These are phyloP conservation scores for Lepisosteus oculatus DNA, from an alignment of 2,113 vertebrate genomes.

Conservation along the genomic window DNA sequence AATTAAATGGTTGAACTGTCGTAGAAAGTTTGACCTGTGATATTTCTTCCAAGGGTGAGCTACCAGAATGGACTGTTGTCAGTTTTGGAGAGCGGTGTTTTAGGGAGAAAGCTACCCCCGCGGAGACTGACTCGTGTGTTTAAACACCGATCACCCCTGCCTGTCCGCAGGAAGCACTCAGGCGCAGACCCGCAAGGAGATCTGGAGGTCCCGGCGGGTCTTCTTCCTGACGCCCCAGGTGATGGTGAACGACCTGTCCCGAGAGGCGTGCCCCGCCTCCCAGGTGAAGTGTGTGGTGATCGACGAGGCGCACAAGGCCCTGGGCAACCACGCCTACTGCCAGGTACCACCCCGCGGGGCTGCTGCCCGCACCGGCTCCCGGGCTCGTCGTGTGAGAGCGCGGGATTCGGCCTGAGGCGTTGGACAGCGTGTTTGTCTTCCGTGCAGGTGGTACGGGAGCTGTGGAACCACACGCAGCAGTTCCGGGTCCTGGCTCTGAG, in stretches of 20 bases:
- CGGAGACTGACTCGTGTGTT: not conserved
- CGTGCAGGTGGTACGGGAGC: slow-evolving; percentile 81
- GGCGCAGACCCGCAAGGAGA: slow-evolving; percentile 70
- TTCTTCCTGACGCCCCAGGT: slow-evolving; percentile 95
- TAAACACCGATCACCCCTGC: not conserved
- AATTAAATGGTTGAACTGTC: too few relatives aligned
- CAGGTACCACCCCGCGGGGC: slow-evolving; percentile 64
- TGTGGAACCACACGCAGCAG: slow-evolving; percentile 75
- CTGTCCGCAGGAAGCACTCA: slow-evolving; percentile 72
- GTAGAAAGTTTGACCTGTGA: too few relatives aligned
- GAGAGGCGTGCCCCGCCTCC: slow-evolving; percentile 77
- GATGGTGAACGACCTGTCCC: slow-evolving; percentile 91
- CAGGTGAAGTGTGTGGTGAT: slow-evolving; percentile 89
- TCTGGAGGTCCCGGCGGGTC: slow-evolving; percentile 78
- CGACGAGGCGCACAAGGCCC: slow-evolving; percentile 93
- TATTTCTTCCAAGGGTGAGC: too few relatives aligned
- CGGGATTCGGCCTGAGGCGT: too few relatives aligned
- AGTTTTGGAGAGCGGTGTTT: too few relatives aligned
- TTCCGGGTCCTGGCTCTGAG: slow-evolving; percentile 90
- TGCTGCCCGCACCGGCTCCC: not conserved
- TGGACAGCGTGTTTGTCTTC: not conserved
- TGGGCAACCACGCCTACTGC: slow-evolving; percentile 93
- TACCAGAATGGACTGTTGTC: too few relatives aligned
- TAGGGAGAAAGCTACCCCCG: too few relatives aligned
- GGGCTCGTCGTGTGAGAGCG: too few relatives aligned